Percentiles rank a stretch among this genome's conserved stretches.
Conservation (phyloP, 2,888 invertebrate species). For the Acanthacorydalis orientalis region DNA sequence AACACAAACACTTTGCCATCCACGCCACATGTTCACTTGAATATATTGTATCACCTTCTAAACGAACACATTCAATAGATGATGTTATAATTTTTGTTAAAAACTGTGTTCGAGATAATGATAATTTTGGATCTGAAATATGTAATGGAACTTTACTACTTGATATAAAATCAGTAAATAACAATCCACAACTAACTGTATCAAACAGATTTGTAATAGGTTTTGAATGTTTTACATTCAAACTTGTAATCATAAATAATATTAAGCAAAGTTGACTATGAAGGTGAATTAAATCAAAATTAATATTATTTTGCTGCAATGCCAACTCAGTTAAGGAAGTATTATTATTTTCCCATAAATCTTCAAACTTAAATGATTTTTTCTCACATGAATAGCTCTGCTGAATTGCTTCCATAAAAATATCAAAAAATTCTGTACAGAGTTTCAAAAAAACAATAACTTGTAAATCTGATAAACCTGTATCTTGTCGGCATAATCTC, state of each 20-base stretch:
- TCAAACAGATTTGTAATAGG: constrained; percentile 65
- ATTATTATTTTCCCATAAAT: constrained; percentile 43
- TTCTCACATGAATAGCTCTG: constrained; percentile 21
- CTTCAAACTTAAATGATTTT: constrained; percentile 35
- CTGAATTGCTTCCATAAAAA: constrained; percentile 27
- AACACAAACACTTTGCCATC: constrained; percentile 51
- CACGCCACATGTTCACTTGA: constrained; percentile 38
- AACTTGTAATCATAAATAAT: constrained; percentile 61
- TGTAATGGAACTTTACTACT: constrained; percentile 40
- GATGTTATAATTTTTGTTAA: constrained; percentile 54
- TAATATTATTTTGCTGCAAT: constrained; percentile 54
- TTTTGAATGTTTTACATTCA: constrained; percentile 55
- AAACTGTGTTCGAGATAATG: constrained; percentile 51
- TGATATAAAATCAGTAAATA: constrained; percentile 30
- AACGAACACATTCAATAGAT: constrained; percentile 55
- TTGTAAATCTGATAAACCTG: constrained; percentile 49
- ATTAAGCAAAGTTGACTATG: constrained; percentile 66
- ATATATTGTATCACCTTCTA: constrained; percentile 32
- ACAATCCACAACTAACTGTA: constrained; percentile 41
- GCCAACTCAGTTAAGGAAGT: constrained; percentile 64
- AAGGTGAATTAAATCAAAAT: constrained; percentile 57
- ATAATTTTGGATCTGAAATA: constrained; percentile 49
- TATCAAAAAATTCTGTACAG: constrained; percentile 30
- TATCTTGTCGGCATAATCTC: constrained; percentile 59
- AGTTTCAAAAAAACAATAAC: constrained; percentile 33